Evolutionary conservation across 2,113 vertebrate species (phyloP), one percentile per base, ranked within the genome.

Genomic region (Antennarius striatus): DNA sequence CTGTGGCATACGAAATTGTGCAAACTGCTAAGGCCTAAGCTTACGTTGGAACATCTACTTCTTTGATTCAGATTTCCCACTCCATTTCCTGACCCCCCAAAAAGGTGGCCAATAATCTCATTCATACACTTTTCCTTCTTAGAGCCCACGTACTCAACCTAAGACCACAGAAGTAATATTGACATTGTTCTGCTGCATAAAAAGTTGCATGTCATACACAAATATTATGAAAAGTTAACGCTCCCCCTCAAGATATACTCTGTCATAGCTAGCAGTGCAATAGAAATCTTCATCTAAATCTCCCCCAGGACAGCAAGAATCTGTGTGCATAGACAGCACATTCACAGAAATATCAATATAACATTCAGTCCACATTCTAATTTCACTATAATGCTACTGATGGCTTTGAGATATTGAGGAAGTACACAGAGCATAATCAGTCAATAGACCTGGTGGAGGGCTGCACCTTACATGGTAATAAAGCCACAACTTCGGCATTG

Each of bases 1-100:
- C 93, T 78, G 91, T 64, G 81, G 91, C 89, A 96, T 94, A 95
- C 86, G 93, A 94, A 94, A 93, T 90, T 89, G 91, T 83, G 88
- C 88, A 84, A 81, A 90, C 83, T 73, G 79, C 85, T 79, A 89
- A 90, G 92, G 89, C 93, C 91, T 71, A 81, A 91, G 91, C 93
- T 95, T 92, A 94, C 67, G 51, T 15, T 77, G 88, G 73, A 95
- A 95, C 89, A 93, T 91, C 65, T 85, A 68, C 85, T 75, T 87
- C 77, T 86, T 86, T 83, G 75, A 91, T 91, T 88, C 87, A 70
- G 71, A 81, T 88, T 84, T 73, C 52, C 77, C 63, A 68, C 15
- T 32, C 66, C 16, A 73, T 86, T 83, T 81, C 80, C 43, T 91
- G 88, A 92, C 53, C 53, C 30, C 30, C 30, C 7, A 55, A 89